Percentiles rank a stretch among this genome's conserved stretches.
These are phyloP conservation scores for Trissoscelio sp. DNA, from an alignment of 2,888 invertebrate genomes.

Conservation along the genomic window DNA sequence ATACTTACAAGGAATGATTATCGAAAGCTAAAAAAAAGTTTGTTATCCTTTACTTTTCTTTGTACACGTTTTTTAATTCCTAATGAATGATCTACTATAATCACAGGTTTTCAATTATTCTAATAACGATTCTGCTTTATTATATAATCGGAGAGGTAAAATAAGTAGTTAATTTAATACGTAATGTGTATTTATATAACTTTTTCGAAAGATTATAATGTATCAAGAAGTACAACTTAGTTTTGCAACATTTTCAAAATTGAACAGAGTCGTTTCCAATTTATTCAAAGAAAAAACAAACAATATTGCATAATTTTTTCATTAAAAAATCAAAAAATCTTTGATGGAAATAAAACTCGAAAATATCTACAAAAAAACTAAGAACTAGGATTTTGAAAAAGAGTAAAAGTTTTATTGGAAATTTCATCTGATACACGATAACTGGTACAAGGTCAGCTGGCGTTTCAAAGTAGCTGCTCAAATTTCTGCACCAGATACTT, in stretches of 20 bases:
- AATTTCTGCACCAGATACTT: no score
- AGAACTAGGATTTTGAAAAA: no score
- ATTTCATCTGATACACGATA: no score
- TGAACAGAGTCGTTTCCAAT: not conserved
- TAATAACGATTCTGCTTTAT: slow-evolving; percentile 20
- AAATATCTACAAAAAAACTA: no score
- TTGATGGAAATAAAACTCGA: no score
- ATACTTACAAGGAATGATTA: slow-evolving; percentile 11
- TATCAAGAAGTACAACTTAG: not conserved
- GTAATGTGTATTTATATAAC: slow-evolving; percentile 43
- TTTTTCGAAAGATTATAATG: slow-evolving; percentile 20
- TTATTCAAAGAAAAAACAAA: not conserved
- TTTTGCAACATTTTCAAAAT: slow-evolving; percentile 29
- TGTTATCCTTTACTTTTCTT: not conserved
- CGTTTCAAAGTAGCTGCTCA: no score
- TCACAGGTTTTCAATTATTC: slow-evolving; percentile 40
- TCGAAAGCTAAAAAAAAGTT: not conserved
- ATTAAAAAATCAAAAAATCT: no score
- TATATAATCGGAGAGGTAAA: slow-evolving; percentile 41
- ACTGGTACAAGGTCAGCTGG: no score
- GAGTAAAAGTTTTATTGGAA: no score
- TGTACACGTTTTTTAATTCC: slow-evolving; percentile 9
- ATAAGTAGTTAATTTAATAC: slow-evolving; percentile 42
- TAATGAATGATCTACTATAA: slow-evolving; percentile 12
- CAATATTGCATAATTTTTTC: no score